A percentile compares a stretch with the other conserved stretches of the same genome.
phyloP scores from a whole-genome alignment of 92 coral and sea anemone genomes.

The Plumapathes pennacea region DNA sequence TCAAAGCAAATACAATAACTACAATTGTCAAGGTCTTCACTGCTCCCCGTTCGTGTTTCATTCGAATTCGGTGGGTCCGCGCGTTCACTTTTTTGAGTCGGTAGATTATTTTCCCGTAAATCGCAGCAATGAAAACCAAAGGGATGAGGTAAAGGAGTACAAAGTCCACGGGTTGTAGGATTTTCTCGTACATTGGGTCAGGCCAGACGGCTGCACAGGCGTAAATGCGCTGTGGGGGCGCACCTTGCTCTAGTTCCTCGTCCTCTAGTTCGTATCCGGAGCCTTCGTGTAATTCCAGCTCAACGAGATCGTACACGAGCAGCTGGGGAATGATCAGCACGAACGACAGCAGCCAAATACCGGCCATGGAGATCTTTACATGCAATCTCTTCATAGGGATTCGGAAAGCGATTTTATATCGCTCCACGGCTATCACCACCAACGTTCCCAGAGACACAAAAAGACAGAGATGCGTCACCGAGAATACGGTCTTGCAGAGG shows the following conservation, averaged over 20 bases:
- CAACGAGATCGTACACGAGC: conserved; percentile 23
- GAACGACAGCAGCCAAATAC: conserved; percentile 44
- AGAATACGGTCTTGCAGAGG: conserved; percentile 64
- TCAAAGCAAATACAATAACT: conserved; percentile 47
- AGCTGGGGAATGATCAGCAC: conserved; percentile 52
- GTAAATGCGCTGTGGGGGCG: neutral
- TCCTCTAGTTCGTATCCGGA: neutral
- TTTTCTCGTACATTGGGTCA: conserved; percentile 35
- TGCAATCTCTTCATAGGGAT: conserved; percentile 7
- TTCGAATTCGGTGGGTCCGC: conserved; percentile 21
- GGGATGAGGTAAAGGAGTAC: conserved; percentile 42
- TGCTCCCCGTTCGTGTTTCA: conserved; percentile 26
- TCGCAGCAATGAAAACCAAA: conserved; percentile 15
- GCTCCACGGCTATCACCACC: conserved; percentile 61
- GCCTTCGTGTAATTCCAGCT: conserved; percentile 1
- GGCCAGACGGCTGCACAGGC: conserved; percentile 62
- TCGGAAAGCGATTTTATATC: conserved; percentile 28
- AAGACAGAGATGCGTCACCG: conserved; percentile 53
- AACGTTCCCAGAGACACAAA: conserved; percentile 59
- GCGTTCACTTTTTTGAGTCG: conserved; percentile 39
- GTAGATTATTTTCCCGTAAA: conserved; percentile 47
- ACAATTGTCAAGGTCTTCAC: conserved; percentile 22
- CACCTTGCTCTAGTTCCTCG: neutral
- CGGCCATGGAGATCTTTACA: conserved; percentile 6
- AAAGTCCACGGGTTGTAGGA: conserved; percentile 63